Evolutionary conservation across 2,113 vertebrate species (phyloP), one percentile per base, ranked within the genome.

Genomic region (Miniopterus natalensis): DNA sequence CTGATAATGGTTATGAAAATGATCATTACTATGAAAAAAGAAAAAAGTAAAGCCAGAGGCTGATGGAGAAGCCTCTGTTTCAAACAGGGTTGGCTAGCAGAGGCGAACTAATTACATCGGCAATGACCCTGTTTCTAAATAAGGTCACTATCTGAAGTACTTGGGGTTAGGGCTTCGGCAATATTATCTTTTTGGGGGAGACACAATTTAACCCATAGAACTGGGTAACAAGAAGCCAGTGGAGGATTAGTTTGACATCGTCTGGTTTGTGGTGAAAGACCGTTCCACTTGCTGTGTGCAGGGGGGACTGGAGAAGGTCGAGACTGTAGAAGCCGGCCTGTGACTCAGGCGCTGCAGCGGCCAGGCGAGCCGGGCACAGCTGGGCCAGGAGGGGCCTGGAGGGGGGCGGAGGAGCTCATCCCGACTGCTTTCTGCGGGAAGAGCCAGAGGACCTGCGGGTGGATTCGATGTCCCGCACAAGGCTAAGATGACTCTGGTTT

Each of bases 341-440:
- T 14, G 70, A 27, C 31, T 15, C 4, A 3, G n/a, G 21, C 40
- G 18, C 12, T 1, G 53, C 1, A 5, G 17, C 3, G 3, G 51
- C 7, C 7, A 57, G 11, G 15, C 4, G 2, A 5, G 4, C 49
- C 0, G 21, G 57, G 4, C 15, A 29, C 25, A 14, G 25, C 4
- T 31, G 42, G 77, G 59, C 25, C 11, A n/a, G 47, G 29, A 84
- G 17, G 6, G 5, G 36, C 21, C 3, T 9, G 42, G 27, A 2
- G 42, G 29, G 9, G 12, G 21, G 8, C 3, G 71, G 31, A 13
- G 15, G 6, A 14, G 45, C 73, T 40, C 40, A 11, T 7, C 51
- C 61, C 36, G 7, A 29, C 57, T 20, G 10, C 49, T 1, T 12
- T 12, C 1, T 36, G 74, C 63, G 27, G 53, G n/a, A 47, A 49